Base-by-base conservation (phyloP, 1,140 invertebrate species). In the Formica selysi region DNA sequence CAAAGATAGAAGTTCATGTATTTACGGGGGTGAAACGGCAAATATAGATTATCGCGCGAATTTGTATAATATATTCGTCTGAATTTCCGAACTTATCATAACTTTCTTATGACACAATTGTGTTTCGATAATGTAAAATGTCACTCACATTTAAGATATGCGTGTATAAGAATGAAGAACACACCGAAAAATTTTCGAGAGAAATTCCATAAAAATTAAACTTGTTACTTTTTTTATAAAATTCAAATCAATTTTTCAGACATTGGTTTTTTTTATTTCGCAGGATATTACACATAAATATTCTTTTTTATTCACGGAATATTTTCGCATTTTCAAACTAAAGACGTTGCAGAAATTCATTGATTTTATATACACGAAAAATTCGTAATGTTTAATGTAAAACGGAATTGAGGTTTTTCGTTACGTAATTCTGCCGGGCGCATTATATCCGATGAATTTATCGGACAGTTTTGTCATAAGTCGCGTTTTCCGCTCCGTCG, bases 401-500 rank as follows among this genome's bases (percentile, higher is more conserved):
- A 62, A 64, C 26, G 3, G 22, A 79, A 79, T 79, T 61, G 59
- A 76, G 16, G 2, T 76, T 38, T 32, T n/a, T 4, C 11, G 36
- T 36, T 19, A 22, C 32, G 22, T 80, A 70, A 68, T 68, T 51
- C 4, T 54, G 44, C 57, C 0, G 22, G 22, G 3, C 16, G 64
- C n/a, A 38, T 79, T 68, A 68, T 68, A 79, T 57, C 26, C 44
- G 10, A 13, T 13, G 22, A 57, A 38, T 70, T 80, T 79, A 68
- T 79, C 32, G n/a, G 8, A 22, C 29, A 79, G 22, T 41, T 80
- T 67, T 70, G 44, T 83, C 38, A 48, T 61, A 74, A 61, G 67
- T 83, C 68, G 36, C 54, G 70, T 71, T 83, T 74, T 74, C 67
- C 70, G 38, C 70, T 10, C 29, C 68, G 80, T 83, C 36, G 68